A percentile compares a stretch with the other conserved stretches of the same genome.
These are phyloP conservation scores for Macrochelys suwanniensis DNA, from an alignment of 2,797 vertebrate species.

Conservation along the genomic window DNA sequence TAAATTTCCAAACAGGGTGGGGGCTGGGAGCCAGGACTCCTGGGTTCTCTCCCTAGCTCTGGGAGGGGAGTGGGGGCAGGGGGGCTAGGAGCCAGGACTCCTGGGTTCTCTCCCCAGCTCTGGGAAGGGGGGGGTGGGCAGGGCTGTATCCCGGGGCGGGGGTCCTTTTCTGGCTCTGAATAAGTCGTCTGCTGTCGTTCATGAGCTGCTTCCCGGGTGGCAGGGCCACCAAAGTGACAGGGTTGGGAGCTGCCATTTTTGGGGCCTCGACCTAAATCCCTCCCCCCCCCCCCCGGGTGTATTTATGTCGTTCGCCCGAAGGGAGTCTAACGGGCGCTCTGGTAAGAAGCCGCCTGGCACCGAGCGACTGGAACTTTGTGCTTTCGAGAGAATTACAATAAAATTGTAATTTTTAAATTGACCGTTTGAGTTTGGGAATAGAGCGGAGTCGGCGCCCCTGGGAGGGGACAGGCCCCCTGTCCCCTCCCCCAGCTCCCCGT, in stretches of 20 bases:
- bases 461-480: background rate
- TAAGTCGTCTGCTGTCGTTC: no score
- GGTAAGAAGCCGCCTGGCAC: no score
- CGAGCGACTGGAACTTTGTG: background rate
- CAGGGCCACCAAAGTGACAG: background rate
- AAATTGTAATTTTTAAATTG: background rate
- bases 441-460: no score
- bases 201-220: no score
- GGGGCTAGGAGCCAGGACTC: background rate
- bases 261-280: background rate
- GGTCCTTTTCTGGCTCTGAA: no score
- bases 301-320: conserved; percentile 8
- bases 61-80: no score
- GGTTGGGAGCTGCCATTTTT: background rate
- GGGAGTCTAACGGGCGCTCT: background rate
- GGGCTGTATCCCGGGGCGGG: no score
- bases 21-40: background rate
- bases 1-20: no score
- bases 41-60: background rate
- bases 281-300: background rate
- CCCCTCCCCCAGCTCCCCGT: background rate
- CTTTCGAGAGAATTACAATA: background rate
- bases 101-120: background rate
- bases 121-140: no score
- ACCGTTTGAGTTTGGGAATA: background rate